phyloP scores from a whole-genome alignment of 2,113 vertebrate species.

The Hippopotamus amphibius region DNA sequence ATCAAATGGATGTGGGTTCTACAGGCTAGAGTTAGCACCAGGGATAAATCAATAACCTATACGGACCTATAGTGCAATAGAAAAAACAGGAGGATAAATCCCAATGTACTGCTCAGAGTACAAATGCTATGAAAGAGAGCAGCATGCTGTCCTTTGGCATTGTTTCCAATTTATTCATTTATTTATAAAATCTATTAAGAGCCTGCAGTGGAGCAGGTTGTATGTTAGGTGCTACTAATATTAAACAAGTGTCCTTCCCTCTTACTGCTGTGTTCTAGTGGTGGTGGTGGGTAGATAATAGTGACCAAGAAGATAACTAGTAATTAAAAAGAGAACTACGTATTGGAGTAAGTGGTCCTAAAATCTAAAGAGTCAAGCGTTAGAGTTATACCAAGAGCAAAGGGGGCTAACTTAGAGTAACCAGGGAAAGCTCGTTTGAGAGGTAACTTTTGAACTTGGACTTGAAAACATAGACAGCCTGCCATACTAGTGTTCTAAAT shows the following conservation, averaged over 20 bases:
- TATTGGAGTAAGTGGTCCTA: not conserved
- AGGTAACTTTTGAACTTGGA: not conserved
- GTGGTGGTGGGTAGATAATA: not conserved
- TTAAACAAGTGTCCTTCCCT: not conserved
- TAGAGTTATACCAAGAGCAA: not conserved
- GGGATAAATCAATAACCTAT: not conserved
- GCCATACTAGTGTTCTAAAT: not conserved
- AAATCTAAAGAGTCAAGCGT: not conserved
- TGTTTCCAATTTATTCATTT: not conserved
- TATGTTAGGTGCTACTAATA: no score
- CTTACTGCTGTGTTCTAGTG: not conserved
- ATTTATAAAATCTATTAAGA: not conserved
- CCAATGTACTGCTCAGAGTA: no score
- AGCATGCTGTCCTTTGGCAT: not conserved
- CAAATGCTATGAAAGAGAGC: not conserved
- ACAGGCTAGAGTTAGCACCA: not conserved
- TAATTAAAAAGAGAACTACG: not conserved
- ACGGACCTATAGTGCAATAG: not conserved
- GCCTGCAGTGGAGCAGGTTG: not conserved
- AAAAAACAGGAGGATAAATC: no score
- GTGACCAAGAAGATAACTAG: not conserved
- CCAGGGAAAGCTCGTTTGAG: not conserved
- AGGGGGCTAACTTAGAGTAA: not conserved
- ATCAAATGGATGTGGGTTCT: not conserved
- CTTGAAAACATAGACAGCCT: not conserved